Base-by-base conservation (phyloP, 1,140 invertebrate genomes). In the Pseudoatta argentina region DNA sequence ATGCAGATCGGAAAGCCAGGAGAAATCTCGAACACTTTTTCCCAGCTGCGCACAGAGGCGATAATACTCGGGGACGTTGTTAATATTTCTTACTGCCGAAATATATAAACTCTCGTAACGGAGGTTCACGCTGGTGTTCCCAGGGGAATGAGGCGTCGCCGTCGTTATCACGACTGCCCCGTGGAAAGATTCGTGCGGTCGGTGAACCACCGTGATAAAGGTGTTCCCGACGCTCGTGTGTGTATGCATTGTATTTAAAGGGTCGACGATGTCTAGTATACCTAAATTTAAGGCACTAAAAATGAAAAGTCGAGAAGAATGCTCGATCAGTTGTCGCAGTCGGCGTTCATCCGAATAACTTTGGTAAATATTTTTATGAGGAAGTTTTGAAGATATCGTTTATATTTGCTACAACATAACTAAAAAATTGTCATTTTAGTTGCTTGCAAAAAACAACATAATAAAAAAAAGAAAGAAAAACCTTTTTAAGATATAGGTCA, bases 161-260 rank as follows among this genome's bases (percentile, higher is more conserved):
- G 53, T 55, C 48, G 69, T 86, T 88, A 89, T 89, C 83, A 72
- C 82, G 57, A 53, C 24, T 76, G 64, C 2, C 64, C 53, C 66
- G 73, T 71, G 59, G 86, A 64, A 88, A 89, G 75, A 83, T 87
- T 53, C 69, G 55, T 64, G 73, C 51, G 87, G 55, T 53, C 57
- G 55, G 67, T 75, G 87, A 83, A 79, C 63, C 81, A n/a, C 2
- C 64, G 72, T 61, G 87, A 89, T 89, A 87, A 89, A 89, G 71
- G 53, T 61, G 77, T 82, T 77, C 77, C n/a, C 57, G 83, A 12
- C 63, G 57, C 51, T 71, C 79, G 64, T 24, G n/a, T 67, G 55
- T 69, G 76, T 87, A 77, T 77, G 30, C 27, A 53, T 30, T 63
- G 55, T 86, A 77, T 86, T 86, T 63, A 63, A 77, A 39, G 21